Evolutionary conservation across 2,113 vertebrate species (phyloP).

Genomic region (Leptocoma aspasia): DNA sequence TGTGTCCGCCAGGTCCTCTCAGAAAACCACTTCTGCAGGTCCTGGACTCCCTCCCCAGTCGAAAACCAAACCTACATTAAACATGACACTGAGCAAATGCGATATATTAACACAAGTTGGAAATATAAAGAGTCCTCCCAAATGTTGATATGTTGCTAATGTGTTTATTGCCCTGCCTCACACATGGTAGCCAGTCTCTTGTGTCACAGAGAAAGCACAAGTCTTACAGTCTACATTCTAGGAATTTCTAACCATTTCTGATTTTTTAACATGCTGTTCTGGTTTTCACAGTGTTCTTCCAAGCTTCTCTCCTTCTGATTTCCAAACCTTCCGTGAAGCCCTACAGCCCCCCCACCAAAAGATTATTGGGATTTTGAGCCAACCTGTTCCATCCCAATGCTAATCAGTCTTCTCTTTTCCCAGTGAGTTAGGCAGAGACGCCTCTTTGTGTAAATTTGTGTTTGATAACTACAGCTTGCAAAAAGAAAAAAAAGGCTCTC

Average conservation of each 20-base stretch:
- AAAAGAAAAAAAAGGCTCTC: background rate
- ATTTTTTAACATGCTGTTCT: background rate
- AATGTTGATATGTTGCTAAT: background rate
- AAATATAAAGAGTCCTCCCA: background rate
- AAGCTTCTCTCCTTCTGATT: background rate
- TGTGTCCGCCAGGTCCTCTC: background rate
- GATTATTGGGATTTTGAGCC: background rate
- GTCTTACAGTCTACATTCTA: background rate
- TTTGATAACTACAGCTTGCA: background rate
- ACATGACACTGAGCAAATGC: background rate
- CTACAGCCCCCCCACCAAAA: background rate
- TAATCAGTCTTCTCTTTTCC: background rate
- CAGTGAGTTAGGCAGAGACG: background rate
- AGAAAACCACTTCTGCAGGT: background rate
- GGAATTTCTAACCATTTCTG: slow-evolving; percentile 2
- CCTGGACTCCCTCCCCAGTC: background rate
- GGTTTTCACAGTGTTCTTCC: background rate
- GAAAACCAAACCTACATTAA: background rate
- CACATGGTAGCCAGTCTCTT: background rate
- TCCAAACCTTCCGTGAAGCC: background rate
- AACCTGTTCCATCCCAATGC: background rate
- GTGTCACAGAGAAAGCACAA: background rate
- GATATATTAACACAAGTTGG: background rate
- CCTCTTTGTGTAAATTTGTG: background rate
- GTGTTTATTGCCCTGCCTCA: background rate